A percentile compares a stretch with the other conserved stretches of the same genome.
Evolutionary conservation across 2,888 invertebrate species (phyloP).

Genomic region (Phoenoteleia sp.): DNA sequence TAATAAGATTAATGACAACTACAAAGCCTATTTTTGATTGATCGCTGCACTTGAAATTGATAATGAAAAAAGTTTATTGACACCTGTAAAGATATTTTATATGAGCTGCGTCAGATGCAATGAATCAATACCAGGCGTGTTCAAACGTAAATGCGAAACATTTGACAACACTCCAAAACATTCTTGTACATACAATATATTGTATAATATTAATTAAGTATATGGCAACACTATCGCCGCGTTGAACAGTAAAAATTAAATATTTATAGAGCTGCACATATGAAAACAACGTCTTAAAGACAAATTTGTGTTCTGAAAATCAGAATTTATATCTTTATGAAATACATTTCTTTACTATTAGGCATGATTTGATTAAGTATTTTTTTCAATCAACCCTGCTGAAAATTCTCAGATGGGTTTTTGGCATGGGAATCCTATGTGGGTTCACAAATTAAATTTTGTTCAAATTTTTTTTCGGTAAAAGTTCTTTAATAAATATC

Average conservation of each 20-base stretch:
- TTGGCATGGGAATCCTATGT: no score
- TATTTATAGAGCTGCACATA: background rate
- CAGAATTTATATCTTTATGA: no score
- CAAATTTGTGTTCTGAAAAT: background rate
- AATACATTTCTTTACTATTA: no score
- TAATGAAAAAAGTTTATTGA: background rate
- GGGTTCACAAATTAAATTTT: no score
- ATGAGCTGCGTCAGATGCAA: slow-evolving; percentile 24
- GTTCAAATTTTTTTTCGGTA: no score
- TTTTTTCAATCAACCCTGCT: no score
- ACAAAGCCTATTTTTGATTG: slow-evolving; percentile 14
- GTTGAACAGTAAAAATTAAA: background rate
- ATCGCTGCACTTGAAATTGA: background rate
- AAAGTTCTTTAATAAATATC: no score
- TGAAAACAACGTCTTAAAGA: background rate
- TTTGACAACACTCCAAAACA: background rate
- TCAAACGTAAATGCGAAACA: slow-evolving; percentile 34
- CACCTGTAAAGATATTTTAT: slow-evolving; percentile 39
- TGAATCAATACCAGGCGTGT: slow-evolving; percentile 52
- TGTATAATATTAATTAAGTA: background rate
- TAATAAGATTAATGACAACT: background rate
- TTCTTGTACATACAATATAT: slow-evolving; percentile 37
- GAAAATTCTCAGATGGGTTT: no score
- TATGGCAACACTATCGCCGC: slow-evolving; percentile 44
- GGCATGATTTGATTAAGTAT: no score